Evolutionary conservation across 2,113 vertebrate species (phyloP).

Genomic region (Trogon melanurus): DNA sequence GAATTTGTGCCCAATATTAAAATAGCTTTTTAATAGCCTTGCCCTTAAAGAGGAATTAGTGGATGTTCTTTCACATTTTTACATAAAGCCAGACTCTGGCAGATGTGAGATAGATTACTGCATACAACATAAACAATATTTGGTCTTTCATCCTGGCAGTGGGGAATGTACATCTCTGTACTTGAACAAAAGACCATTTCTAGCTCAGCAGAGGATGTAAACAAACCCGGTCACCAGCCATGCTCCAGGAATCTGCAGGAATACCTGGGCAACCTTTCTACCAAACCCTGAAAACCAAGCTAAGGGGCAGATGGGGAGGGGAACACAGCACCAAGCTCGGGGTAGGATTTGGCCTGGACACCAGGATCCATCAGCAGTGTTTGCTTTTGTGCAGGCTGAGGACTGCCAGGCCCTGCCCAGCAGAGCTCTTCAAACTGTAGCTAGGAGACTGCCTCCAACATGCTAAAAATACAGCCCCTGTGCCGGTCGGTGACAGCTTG

Average conservation of each 20-base stretch:
- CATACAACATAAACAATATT: conserved; percentile 49
- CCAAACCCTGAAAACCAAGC: neutral
- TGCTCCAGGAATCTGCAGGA: neutral
- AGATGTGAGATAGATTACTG: conserved; percentile 48
- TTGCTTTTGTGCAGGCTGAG: conserved; percentile 19
- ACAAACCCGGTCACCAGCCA: neutral
- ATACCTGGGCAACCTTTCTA: neutral
- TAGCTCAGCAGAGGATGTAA: neutral
- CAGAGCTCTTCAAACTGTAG: conserved; percentile 31
- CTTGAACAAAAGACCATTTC: conserved; percentile 47
- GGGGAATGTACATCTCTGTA: neutral
- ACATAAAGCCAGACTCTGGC: conserved; percentile 42
- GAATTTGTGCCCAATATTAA: conserved; percentile 52
- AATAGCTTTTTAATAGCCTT: conserved; percentile 53
- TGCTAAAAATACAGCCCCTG: conserved; percentile 7
- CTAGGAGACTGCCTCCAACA: conserved; percentile 54
- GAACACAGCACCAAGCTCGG: neutral
- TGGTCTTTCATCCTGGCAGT: conserved; percentile 34
- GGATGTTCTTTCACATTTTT: conserved; percentile 47
- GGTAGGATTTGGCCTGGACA: neutral
- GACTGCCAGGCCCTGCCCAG: conserved; percentile 36
- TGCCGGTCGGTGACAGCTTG: neutral
- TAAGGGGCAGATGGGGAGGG: neutral
- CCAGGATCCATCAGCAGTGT: neutral
- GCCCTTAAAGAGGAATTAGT: conserved; percentile 44